These are phyloP conservation scores for Danio albolineatus DNA, from an alignment of 2,797 vertebrate species.

Conservation along the genomic window DNA sequence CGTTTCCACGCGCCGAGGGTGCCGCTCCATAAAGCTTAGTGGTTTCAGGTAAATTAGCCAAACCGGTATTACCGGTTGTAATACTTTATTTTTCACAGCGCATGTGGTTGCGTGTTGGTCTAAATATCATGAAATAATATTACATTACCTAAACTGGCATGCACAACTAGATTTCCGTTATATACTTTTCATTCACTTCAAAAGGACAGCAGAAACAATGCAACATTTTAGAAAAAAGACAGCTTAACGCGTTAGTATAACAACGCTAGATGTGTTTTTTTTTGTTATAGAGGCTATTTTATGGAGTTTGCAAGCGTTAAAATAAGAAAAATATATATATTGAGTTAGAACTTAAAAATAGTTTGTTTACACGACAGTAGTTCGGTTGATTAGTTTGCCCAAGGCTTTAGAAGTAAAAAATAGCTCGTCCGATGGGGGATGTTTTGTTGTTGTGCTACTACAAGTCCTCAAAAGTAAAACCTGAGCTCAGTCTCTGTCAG, in stretches of 20 bases:
- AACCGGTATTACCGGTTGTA: constrained; percentile 34
- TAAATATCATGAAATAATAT: not conserved
- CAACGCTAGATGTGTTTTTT: too few relatives aligned
- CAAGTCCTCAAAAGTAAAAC: not conserved
- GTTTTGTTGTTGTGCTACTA: not conserved
- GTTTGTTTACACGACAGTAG: not conserved
- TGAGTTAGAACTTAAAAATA: not conserved
- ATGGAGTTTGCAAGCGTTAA: not conserved
- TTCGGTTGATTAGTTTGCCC: not conserved
- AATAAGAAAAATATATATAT: not conserved
- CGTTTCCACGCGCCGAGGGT: too few relatives aligned
- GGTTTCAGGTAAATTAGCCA: not conserved
- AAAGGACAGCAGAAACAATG: not conserved
- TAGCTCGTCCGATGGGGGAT: not conserved
- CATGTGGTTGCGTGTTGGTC: not conserved
- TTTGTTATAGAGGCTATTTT: not conserved
- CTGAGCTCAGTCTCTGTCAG: not conserved
- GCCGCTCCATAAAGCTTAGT: not conserved
- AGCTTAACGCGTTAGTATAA: not conserved
- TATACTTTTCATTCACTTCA: not conserved
- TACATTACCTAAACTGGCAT: not conserved
- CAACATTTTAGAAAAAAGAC: not conserved
- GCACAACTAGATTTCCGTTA: not conserved
- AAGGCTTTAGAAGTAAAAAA: not conserved
- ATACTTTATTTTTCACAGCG: not conserved